Evolutionary conservation across 64 coral and sea anemone genomes (phyloP).

Genomic region (Montipora efflorescens): DNA sequence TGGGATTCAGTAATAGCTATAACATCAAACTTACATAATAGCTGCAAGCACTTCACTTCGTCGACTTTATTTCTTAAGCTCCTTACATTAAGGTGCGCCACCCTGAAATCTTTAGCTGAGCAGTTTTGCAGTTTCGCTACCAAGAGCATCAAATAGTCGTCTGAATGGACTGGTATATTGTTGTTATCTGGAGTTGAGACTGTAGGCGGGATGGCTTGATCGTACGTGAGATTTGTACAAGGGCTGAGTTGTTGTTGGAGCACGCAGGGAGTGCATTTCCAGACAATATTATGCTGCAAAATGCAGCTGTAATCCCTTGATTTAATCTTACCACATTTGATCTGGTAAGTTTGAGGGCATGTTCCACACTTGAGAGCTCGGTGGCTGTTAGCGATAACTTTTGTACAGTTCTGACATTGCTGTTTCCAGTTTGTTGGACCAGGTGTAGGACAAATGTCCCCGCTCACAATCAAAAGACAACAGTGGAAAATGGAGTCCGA

Average conservation of each 20-base stretch:
- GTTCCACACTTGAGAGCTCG: background rate
- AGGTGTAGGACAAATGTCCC: background rate
- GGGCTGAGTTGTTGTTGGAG: background rate
- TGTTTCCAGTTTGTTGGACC: background rate
- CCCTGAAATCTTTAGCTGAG: background rate
- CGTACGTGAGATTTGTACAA: background rate
- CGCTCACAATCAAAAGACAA: background rate
- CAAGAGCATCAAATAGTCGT: background rate
- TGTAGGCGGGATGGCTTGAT: background rate
- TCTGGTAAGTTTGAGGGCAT: background rate
- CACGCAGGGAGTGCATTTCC: background rate
- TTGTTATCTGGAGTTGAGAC: background rate
- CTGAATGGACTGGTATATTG: background rate
- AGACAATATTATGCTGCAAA: background rate
- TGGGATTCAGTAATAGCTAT: background rate
- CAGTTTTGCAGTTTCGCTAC: background rate
- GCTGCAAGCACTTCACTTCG: background rate
- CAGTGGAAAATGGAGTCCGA: background rate
- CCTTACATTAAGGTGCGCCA: background rate
- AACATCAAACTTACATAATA: background rate
- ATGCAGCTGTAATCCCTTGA: background rate
- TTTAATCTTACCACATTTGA: background rate
- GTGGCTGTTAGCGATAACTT: background rate
- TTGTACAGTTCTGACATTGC: background rate
- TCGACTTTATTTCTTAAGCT: background rate